Conservation (phyloP, 2,113 vertebrate genomes). For the Lycocorax pyrrhopterus region DNA sequence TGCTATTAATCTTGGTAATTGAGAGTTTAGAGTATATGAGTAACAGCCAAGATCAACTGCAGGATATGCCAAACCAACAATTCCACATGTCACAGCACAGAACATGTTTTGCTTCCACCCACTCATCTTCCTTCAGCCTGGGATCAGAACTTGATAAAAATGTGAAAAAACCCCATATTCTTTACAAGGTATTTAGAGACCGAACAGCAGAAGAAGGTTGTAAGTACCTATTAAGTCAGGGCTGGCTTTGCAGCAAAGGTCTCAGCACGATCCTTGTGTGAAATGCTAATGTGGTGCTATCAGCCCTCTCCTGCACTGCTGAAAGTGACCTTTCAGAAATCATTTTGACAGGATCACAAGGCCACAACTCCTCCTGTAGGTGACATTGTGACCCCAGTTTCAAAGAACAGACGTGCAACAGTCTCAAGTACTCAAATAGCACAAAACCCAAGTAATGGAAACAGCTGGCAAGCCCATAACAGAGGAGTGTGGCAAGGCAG, state of each 20-base stretch:
- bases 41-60: conserved; percentile 6
- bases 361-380: background rate
- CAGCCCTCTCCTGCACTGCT: background rate
- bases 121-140: background rate
- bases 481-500: background rate
- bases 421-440: background rate
- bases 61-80: conserved; percentile 14
- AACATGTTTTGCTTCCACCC: conserved; percentile 22
- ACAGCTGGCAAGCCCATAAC: background rate
- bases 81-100: conserved; percentile 16
- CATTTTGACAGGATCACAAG: background rate
- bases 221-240: background rate
- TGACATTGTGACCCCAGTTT: background rate
- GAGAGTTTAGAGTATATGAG: background rate
- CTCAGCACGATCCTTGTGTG: background rate
- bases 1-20: background rate
- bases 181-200: background rate
- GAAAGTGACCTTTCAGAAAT: background rate
- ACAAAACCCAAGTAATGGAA: background rate
- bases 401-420: background rate
- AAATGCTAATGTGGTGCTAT: background rate
- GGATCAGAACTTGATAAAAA: background rate
- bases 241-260: background rate
- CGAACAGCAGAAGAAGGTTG: background rate
- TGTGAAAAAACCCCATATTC: background rate